Evolutionary conservation across 1,140 invertebrate genomes (phyloP).

Genomic region (Wiebesia pumilae): DNA sequence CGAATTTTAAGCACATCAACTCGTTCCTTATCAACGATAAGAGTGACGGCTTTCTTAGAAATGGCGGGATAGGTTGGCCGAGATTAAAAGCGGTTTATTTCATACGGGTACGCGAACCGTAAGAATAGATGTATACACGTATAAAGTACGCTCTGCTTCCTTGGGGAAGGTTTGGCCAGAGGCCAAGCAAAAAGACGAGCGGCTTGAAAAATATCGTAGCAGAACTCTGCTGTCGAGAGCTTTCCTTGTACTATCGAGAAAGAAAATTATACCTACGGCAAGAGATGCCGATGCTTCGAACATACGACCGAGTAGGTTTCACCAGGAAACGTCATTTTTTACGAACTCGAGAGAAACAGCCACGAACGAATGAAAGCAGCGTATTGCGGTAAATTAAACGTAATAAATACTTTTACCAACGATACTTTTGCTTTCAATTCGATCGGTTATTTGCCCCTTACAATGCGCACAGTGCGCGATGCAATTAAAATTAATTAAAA

Average conservation of each 20-base stretch:
- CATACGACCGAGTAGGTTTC: too few relatives aligned
- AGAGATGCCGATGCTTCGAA: neutral
- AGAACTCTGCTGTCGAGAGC: neutral
- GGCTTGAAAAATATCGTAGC: constrained; percentile 13
- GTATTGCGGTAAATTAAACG: too few relatives aligned
- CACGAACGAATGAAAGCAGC: too few relatives aligned
- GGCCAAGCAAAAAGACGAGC: neutral
- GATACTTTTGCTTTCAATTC: too few relatives aligned
- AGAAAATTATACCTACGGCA: constrained; percentile 36
- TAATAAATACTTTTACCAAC: too few relatives aligned
- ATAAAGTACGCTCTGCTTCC: neutral
- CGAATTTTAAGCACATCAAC: too few relatives aligned
- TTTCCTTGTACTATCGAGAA: constrained; percentile 33
- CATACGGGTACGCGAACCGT: neutral
- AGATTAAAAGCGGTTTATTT: constrained; percentile 43
- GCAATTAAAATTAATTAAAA: too few relatives aligned
- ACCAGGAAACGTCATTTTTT: too few relatives aligned
- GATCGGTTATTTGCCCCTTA: too few relatives aligned
- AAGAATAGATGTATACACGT: neutral
- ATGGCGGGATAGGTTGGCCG: neutral
- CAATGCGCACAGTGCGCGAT: too few relatives aligned
- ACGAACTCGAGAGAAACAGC: too few relatives aligned
- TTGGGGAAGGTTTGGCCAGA: neutral
- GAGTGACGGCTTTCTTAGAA: neutral
- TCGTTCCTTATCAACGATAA: neutral